Conservation (phyloP, 2,113 vertebrate genomes). For the Anguilla rostrata region DNA sequence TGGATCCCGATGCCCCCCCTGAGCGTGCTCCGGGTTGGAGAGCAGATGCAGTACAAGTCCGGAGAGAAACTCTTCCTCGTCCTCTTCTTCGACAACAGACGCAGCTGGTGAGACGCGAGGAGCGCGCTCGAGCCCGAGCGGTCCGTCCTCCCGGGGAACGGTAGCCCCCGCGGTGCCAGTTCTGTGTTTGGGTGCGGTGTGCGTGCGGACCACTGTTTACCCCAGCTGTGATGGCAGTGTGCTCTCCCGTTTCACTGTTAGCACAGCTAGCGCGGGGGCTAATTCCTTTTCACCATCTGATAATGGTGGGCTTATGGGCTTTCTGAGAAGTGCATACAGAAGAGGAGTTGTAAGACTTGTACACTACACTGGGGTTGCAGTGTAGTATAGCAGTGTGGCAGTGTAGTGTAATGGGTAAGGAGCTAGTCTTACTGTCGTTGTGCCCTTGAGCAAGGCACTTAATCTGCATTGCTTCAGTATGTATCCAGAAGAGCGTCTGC, state of each 20-base stretch:
- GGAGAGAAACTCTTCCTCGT: slow-evolving; percentile 93
- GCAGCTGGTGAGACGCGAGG: slow-evolving; percentile 85
- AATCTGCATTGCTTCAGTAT: too few relatives aligned
- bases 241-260: not conserved
- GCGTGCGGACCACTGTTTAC: not conserved
- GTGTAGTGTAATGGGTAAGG: too few relatives aligned
- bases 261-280: not conserved
- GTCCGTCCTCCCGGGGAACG: not conserved
- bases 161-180: not conserved
- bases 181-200: not conserved
- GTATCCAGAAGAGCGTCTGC: too few relatives aligned
- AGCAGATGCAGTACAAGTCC: slow-evolving; percentile 97
- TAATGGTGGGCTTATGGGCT: too few relatives aligned
- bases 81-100: slow-evolving; percentile 97
- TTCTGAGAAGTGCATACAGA: not conserved
- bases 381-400: too few relatives aligned
- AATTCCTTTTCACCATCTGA: not conserved
- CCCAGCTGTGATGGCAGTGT: not conserved
- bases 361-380: too few relatives aligned
- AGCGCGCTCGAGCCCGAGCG: not conserved
- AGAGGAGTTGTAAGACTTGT: not conserved
- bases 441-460: too few relatives aligned
- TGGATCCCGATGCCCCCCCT: slow-evolving; percentile 92
- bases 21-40: slow-evolving; percentile 91
- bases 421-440: too few relatives aligned